phyloP scores from a whole-genome alignment of 2,113 vertebrate species.

The Otolemur garnettii region DNA sequence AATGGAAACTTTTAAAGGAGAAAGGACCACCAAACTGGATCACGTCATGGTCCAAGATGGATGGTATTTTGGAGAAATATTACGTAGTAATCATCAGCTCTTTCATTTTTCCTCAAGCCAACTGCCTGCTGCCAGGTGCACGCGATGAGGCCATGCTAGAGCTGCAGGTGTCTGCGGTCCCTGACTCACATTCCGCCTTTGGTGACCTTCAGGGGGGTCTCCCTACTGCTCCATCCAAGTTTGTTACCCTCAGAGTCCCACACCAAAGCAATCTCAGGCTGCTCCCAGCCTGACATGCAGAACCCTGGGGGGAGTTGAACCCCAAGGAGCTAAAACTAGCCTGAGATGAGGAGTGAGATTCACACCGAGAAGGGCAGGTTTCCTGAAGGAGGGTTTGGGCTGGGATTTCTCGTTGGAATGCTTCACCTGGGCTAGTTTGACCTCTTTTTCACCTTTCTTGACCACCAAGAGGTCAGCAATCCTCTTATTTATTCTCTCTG shows the following conservation, averaged over 20 bases:
- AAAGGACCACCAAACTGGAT: background rate
- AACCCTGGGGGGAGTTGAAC: background rate
- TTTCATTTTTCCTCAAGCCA: background rate
- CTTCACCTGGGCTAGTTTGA: background rate
- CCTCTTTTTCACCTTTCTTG: background rate
- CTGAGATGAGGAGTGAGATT: too few species aligned
- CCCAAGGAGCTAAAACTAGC: background rate
- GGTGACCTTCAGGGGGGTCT: background rate
- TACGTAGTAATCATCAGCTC: rapidly evolving
- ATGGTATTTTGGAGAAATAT: background rate
- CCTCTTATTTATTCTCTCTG: background rate
- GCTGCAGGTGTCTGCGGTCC: background rate
- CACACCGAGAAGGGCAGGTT: background rate
- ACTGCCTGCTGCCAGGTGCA: background rate
- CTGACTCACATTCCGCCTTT: background rate
- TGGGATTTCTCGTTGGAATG: background rate
- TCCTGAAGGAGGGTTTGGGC: background rate
- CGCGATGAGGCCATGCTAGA: background rate
- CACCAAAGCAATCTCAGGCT: background rate
- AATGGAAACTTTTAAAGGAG: background rate
- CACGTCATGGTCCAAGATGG: background rate
- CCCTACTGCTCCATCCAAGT: background rate
- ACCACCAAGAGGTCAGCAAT: background rate
- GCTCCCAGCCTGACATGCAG: background rate
- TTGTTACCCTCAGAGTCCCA: background rate